Evolutionary conservation across 2,797 vertebrate species (phyloP), one percentile per base, ranked within the genome.

Genomic region (Enteromius trimaculatus): DNA sequence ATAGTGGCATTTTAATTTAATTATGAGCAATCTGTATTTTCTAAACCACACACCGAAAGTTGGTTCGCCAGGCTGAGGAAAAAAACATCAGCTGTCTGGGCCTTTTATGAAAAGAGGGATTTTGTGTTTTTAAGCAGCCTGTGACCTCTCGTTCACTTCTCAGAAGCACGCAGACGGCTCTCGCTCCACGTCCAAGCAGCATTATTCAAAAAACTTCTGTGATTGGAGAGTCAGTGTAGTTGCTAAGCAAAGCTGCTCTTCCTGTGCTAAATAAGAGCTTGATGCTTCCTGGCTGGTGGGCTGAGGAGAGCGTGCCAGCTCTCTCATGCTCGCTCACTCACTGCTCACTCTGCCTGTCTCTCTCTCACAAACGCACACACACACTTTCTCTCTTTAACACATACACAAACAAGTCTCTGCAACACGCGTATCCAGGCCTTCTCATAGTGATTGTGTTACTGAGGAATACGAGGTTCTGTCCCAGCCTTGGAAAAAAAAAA

Each of bases 231-330:
- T 72, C 89, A 88, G 87, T 89, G 93, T 88, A 90, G 94, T 95
- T 95, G 94, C 94, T 95, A 95, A 95, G 94, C 94, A 95, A 93
- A 95, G 93, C 94, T 93, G 90, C 89, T 93, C 93, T 94, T 93
- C 91, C 93, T 94, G 94, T 93, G 94, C 94, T 95, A 95, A 95
- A 95, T 94, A 94, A 93, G 94, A 95, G 93, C 93, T 94, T 92
- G 84, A 87, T 94, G 93, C 93, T 93, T 92, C 93, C 91, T 92
- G 92, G 93, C 93, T 94, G 91, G 91, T 94, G 91, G 91, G 93
- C 92, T 93, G 91, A 92, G 91, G 92, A 90, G 91, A 93, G 89
- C 85, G 86, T 84, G 87, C 92, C 91, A 93, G 89, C 79, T 84
- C 85, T 78, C 68, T 83, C 71, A 84, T 81, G 9, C 87, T 85